These are phyloP conservation scores for Anniella stebbinsi DNA, from an alignment of 2,797 vertebrate genomes.

Conservation along the genomic window DNA sequence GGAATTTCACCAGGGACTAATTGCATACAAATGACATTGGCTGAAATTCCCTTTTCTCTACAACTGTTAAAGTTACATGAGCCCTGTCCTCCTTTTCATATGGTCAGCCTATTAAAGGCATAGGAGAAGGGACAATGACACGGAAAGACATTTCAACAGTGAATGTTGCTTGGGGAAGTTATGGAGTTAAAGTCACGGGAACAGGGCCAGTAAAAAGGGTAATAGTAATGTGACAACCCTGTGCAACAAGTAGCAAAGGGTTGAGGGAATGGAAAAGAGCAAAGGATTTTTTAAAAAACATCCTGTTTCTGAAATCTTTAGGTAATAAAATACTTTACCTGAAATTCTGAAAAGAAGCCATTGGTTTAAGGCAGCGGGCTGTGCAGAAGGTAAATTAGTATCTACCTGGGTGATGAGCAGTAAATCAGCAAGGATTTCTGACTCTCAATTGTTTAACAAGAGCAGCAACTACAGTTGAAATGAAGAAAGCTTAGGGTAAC, in stretches of 20 bases:
- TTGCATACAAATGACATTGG: too few relatives aligned
- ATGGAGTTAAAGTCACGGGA: neutral
- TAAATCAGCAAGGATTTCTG: neutral
- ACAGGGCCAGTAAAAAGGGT: neutral
- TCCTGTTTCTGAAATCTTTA: neutral
- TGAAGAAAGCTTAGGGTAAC: neutral
- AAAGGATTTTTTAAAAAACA: neutral
- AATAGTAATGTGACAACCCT: too few relatives aligned
- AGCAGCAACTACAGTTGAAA: neutral
- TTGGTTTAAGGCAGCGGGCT: neutral
- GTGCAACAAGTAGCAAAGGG: neutral
- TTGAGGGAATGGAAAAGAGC: too few relatives aligned
- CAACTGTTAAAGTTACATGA: too few relatives aligned
- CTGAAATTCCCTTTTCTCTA: too few relatives aligned
- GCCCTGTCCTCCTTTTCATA: too few relatives aligned
- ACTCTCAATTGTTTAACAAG: neutral
- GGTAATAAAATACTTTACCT: neutral
- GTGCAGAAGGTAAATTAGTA: neutral
- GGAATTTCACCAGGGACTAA: too few relatives aligned
- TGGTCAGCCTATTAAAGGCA: too few relatives aligned
- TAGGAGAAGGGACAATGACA: neutral
- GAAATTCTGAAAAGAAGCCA: neutral
- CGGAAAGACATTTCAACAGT: neutral
- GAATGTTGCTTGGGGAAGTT: neutral
- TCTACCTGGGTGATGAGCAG: neutral